These are phyloP conservation scores for Mallotus villosus DNA, from an alignment of 2,797 vertebrate species.

Conservation along the genomic window DNA sequence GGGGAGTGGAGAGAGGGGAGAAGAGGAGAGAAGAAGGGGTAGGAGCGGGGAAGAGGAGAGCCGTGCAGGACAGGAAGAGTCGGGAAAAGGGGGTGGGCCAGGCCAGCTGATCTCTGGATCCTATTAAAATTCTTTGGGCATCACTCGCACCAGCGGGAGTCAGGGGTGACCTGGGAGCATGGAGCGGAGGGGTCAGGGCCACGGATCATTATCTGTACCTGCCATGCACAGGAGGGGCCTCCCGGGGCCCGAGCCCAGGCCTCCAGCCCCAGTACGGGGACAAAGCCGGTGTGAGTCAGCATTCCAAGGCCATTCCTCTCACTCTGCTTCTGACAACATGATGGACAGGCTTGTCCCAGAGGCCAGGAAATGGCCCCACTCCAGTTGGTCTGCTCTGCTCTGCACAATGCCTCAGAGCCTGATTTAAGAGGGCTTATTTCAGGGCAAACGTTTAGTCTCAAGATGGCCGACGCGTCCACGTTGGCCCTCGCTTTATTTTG, in stretches of 20 bases:
- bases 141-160: slow-evolving; percentile 38
- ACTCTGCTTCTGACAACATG: slow-evolving; percentile 61
- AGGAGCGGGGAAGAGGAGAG: background rate
- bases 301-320: slow-evolving; percentile 62
- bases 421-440: slow-evolving; percentile 26
- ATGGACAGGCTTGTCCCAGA: slow-evolving; percentile 39
- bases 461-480: background rate
- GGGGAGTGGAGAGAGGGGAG: background rate
- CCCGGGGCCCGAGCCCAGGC: slow-evolving; percentile 19
- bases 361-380: slow-evolving; percentile 37
- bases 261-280: slow-evolving; percentile 12
- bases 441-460: slow-evolving; percentile 8
- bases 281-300: slow-evolving; percentile 67
- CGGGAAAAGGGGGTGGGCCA: slow-evolving; percentile 7
- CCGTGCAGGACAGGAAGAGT: background rate
- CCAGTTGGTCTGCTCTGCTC: slow-evolving; percentile 9
- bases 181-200: slow-evolving; percentile 50
- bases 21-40: background rate
- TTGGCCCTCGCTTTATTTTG: background rate
- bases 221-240: slow-evolving; percentile 5
- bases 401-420: background rate
- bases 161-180: slow-evolving; percentile 43
- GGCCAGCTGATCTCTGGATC: slow-evolving; percentile 26
- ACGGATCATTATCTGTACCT: slow-evolving; percentile 58
- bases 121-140: slow-evolving; percentile 50